A percentile compares a stretch with the other conserved stretches of the same genome.
Evolutionary conservation across 2,888 invertebrate genomes (phyloP).

Genomic region (Synanthedon myopaeformis): DNA sequence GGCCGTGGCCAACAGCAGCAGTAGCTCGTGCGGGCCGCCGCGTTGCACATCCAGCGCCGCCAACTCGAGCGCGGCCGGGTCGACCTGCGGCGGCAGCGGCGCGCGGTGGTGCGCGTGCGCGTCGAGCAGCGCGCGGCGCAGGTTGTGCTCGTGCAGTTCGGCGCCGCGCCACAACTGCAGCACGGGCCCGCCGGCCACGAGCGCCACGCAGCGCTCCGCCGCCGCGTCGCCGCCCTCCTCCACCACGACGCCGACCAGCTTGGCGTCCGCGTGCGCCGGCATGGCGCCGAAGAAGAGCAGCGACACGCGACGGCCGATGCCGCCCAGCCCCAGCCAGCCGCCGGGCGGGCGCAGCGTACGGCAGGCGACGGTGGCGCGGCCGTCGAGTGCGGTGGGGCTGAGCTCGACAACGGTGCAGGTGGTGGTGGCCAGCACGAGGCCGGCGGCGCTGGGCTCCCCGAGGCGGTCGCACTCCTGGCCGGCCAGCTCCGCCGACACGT

Average conservation of each 20-base stretch:
- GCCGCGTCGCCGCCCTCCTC: slow-evolving; percentile 62
- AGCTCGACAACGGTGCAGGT: slow-evolving; percentile 83
- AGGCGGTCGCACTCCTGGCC: slow-evolving; percentile 88
- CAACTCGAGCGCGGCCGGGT: slow-evolving; percentile 74
- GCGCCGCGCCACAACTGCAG: slow-evolving; percentile 84
- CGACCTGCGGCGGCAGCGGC: slow-evolving; percentile 35
- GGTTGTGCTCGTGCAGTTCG: slow-evolving; percentile 82
- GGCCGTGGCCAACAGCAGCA: slow-evolving; percentile 79
- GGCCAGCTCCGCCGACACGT: slow-evolving; percentile 86
- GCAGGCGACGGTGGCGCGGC: slow-evolving; percentile 76
- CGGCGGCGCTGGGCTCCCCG: slow-evolving; percentile 75
- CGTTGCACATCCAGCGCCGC: slow-evolving; percentile 85
- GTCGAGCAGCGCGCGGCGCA: slow-evolving; percentile 79
- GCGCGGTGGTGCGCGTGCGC: slow-evolving; percentile 65
- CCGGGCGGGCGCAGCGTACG: slow-evolving; percentile 79
- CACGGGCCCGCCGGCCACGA: slow-evolving; percentile 74
- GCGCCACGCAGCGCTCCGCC: slow-evolving; percentile 63
- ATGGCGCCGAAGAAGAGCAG: slow-evolving; percentile 84
- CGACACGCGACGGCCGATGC: slow-evolving; percentile 84
- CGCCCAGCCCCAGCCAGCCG: slow-evolving; percentile 91
- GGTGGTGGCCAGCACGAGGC: slow-evolving; percentile 90
- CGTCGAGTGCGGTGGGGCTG: slow-evolving; percentile 44
- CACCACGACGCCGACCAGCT: slow-evolving; percentile 78
- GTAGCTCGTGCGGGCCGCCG: slow-evolving; percentile 57
- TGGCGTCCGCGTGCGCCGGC: slow-evolving; percentile 74